A percentile compares a stretch with the other conserved stretches of the same genome.
These are phyloP conservation scores for Nomada lathburiana DNA, from an alignment of 2,888 invertebrate genomes.

Conservation along the genomic window DNA sequence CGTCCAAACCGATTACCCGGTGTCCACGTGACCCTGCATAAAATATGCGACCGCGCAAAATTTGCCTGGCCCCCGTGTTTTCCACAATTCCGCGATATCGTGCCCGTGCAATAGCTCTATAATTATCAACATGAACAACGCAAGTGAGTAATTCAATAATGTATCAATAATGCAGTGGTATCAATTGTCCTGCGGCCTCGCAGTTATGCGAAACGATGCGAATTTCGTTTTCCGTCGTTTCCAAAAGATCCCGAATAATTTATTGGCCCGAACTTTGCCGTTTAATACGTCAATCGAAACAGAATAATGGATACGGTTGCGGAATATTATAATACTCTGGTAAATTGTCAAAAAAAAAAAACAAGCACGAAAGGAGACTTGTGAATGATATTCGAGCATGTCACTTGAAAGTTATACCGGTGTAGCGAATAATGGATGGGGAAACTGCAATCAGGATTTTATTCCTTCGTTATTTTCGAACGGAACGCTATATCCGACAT, in stretches of 20 bases:
- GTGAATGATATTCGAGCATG: no score
- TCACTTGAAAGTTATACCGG: no score
- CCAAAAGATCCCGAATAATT: neutral
- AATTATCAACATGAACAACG: conserved; percentile 21
- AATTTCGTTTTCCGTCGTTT: neutral
- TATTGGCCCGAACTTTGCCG: no score
- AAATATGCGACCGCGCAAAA: conserved; percentile 27
- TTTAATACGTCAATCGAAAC: no score
- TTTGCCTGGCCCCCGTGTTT: neutral
- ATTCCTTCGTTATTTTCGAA: neutral
- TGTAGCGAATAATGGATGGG: no score
- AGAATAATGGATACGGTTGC: no score
- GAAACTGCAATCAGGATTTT: neutral
- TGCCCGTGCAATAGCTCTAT: neutral
- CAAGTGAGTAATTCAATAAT: neutral
- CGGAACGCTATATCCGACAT: neutral
- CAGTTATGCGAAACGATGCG: neutral
- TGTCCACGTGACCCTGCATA: neutral
- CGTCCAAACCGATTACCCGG: conserved; percentile 18
- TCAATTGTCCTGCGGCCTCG: neutral
- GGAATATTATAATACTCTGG: no score
- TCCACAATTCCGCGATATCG: neutral
- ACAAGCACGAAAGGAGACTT: no score
- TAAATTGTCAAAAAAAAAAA: no score
- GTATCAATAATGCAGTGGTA: neutral